Base-by-base conservation (phyloP, 2,888 invertebrate genomes). In the Himalopsyche anomala region DNA sequence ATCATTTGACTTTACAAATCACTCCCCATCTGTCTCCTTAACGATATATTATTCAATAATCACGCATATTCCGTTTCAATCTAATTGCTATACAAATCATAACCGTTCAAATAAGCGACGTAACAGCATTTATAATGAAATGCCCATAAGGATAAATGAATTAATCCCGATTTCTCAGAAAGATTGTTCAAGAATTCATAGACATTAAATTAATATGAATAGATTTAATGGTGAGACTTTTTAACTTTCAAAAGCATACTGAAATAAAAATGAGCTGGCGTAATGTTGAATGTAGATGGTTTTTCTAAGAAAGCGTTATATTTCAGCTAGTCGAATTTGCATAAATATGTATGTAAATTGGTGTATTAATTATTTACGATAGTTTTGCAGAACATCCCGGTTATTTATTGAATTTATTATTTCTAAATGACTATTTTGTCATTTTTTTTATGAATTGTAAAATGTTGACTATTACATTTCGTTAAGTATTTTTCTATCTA, bases 71-170 rank as follows among this genome's bases (percentile, higher is more conserved):
- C 11, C 28, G 62, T 19, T n/a, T 62, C 62, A 28, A 62, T 62
- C 19, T 62, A 62, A 62, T 62, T 28, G 28, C 19, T 19, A 62
- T 62, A 62, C 62, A n/a, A 19, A 62, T 28, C 62, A 62, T 19
- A 62, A 62, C 11, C n/a, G 62, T 62, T 62, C 62, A 62, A 62
- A 19, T 28, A 62, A 62, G n/a, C 62, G 28, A 19, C n/a, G 62
- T 3, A 19, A 62, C 62, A 8, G 28, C 28, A 19, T 62, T 11
- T 28, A 62, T 28, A 19, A 62, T 62, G 62, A n/a, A 19, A 62
- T 19, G 62, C 8, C 28, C 62, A 62, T 56, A 62, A 62, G 62
- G 62, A 62, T 62, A n/a, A 8, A 19, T 8, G 19, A 19, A 15
- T 8, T 8, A 9, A 6, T 62, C 62, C 62, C 11, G 62, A 62